Evolutionary conservation across 2,797 vertebrate genomes (phyloP).

Genomic region (Ceryle rudis): DNA sequence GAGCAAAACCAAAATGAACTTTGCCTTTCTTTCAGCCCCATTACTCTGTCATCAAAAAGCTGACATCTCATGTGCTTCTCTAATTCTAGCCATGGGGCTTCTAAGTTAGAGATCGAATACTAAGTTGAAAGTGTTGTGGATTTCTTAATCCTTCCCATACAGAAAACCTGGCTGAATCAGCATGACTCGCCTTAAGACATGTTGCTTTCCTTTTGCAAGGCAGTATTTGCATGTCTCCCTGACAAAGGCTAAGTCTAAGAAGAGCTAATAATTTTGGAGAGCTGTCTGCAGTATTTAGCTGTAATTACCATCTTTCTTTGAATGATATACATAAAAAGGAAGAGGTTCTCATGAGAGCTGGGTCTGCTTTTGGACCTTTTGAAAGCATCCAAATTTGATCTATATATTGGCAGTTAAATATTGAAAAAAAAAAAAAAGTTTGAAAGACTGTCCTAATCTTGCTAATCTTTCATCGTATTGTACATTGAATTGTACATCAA

Average conservation of each 20-base stretch:
- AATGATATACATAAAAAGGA: not conserved
- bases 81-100: not conserved
- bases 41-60: conserved; percentile 7
- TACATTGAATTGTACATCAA: not conserved
- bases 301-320: conserved; percentile 57
- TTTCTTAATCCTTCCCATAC: conserved; percentile 31
- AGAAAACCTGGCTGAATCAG: conserved; percentile 31
- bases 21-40: not conserved
- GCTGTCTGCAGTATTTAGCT: conserved; percentile 24
- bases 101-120: not conserved
- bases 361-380: not conserved
- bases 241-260: conserved; percentile 19
- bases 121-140: not conserved
- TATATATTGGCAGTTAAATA: not conserved
- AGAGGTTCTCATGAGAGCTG: conserved; percentile 5
- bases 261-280: conserved; percentile 23
- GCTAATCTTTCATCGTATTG: not conserved
- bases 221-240: conserved; percentile 57
- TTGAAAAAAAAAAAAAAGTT: not conserved
- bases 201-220: conserved; percentile 29
- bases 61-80: not conserved
- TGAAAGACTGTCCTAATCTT: not conserved
- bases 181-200: conserved; percentile 38
- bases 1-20: conserved; percentile 1
- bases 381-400: not conserved